Conservation (phyloP, 2,797 vertebrate species). For the Gallinago solitaria region DNA sequence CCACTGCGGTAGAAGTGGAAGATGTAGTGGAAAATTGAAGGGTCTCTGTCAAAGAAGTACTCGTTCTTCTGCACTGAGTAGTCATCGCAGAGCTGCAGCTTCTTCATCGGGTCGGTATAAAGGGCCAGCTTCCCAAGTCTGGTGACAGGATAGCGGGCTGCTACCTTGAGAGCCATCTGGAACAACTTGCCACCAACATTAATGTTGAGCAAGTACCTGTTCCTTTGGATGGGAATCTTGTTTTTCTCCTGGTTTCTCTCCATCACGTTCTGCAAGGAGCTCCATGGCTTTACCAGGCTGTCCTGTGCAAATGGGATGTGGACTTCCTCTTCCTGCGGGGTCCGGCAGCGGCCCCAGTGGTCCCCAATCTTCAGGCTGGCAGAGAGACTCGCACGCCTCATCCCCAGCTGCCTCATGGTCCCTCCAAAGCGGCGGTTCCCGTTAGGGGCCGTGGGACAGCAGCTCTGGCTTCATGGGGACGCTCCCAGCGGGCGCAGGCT, state of each 20-base stretch:
- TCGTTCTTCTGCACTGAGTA: slow-evolving; percentile 86
- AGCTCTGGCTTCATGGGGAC: neutral
- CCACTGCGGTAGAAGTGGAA: slow-evolving; percentile 90
- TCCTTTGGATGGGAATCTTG: neutral
- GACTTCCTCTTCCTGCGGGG: slow-evolving; percentile 69
- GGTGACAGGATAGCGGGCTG: slow-evolving; percentile 81
- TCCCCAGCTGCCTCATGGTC: slow-evolving; percentile 73
- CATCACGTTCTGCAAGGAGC: slow-evolving; percentile 84
- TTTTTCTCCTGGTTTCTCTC: neutral
- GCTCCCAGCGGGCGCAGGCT: accelerated
- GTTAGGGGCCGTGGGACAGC: accelerated
- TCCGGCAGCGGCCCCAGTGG: neutral
- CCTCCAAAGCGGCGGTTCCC: accelerated
- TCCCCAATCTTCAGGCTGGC: slow-evolving; percentile 81
- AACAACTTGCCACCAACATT: slow-evolving; percentile 88
- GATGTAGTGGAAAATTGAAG: slow-evolving; percentile 87
- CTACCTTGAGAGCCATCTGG: slow-evolving; percentile 79
- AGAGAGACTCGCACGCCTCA: slow-evolving; percentile 82
- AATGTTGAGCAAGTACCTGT: slow-evolving; percentile 78
- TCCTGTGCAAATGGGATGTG: slow-evolving; percentile 85
- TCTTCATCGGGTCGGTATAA: slow-evolving; percentile 79
- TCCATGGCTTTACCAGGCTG: slow-evolving; percentile 86
- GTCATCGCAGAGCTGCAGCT: slow-evolving; percentile 87
- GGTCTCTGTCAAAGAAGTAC: slow-evolving; percentile 92
- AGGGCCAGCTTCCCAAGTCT: slow-evolving; percentile 85